Conservation (phyloP, 2,797 vertebrate genomes). For the Lepilemur septentrionalis region DNA sequence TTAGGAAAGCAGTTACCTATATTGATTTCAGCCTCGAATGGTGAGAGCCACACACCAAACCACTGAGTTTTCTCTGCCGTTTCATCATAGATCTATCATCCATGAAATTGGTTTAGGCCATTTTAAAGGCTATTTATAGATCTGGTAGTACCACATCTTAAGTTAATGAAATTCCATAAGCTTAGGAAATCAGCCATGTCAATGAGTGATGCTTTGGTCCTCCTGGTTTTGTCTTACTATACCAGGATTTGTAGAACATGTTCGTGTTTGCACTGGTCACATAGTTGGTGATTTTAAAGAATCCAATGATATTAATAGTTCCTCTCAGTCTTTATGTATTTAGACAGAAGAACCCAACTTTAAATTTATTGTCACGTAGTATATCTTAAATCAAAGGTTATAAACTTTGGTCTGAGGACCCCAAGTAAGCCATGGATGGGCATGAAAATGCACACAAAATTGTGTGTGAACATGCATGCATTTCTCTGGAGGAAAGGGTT, state of each 20-base stretch:
- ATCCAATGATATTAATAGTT: neutral
- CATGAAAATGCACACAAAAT: neutral
- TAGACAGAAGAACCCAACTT: neutral
- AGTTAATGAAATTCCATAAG: neutral
- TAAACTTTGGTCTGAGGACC: neutral
- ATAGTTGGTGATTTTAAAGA: neutral
- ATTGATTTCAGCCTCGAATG: neutral
- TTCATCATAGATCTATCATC: neutral
- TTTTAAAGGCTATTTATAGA: neutral
- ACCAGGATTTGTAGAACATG: neutral
- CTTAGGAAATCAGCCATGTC: neutral
- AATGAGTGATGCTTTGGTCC: neutral
- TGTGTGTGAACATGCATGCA: too few relatives aligned
- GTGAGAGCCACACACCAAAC: too few relatives aligned
- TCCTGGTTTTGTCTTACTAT: neutral
- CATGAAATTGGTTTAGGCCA: neutral
- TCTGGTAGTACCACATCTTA: neutral
- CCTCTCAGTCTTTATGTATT: neutral
- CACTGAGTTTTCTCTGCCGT: neutral
- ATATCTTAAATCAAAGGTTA: neutral
- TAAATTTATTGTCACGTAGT: neutral
- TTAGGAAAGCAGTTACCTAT: neutral
- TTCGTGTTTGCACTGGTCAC: neutral
- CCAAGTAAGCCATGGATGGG: neutral
- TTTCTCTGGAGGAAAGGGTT: neutral